Conservation (phyloP, 2,888 invertebrate genomes). For the Acrobasis repandana region DNA sequence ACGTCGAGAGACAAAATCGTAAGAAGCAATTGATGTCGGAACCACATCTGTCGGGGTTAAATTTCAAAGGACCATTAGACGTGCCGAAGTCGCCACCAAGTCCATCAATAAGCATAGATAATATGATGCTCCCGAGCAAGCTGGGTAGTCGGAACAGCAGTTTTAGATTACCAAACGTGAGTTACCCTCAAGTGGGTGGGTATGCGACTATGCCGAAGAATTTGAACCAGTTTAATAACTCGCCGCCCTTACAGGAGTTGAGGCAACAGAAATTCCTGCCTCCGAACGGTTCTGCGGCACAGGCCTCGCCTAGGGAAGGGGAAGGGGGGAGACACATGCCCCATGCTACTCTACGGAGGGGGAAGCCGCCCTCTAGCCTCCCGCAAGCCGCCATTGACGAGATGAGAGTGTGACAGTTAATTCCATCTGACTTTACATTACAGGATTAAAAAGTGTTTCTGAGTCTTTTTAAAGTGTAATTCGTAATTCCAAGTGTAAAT, state of each 20-base stretch:
- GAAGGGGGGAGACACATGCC: constrained; percentile 51
- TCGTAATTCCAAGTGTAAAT: constrained; percentile 57
- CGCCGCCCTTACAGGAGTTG: constrained; percentile 75
- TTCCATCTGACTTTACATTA: constrained; percentile 57
- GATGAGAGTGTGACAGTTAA: constrained; percentile 92
- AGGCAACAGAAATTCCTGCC: constrained; percentile 84
- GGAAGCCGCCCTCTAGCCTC: constrained; percentile 82
- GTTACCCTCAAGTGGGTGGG: constrained; percentile 70
- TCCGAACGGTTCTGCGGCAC: constrained; percentile 83
- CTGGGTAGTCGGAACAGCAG: constrained; percentile 80
- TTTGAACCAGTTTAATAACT: constrained; percentile 79
- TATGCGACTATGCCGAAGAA: constrained; percentile 85
- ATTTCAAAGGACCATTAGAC: constrained; percentile 83
- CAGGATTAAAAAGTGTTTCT: constrained; percentile 54
- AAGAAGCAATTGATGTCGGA: constrained; percentile 77
- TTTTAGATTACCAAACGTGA: constrained; percentile 73
- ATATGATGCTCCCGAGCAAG: constrained; percentile 75
- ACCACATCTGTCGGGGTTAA: constrained; percentile 78
- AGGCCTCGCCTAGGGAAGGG: constrained; percentile 59
- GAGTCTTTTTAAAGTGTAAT: constrained; percentile 44
- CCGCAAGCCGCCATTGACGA: constrained; percentile 94
- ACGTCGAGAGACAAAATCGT: constrained; percentile 85
- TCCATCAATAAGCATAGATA: constrained; percentile 83
- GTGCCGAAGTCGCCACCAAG: constrained; percentile 84
- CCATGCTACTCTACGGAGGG: constrained; percentile 72